Evolutionary conservation across 2,797 vertebrate genomes (phyloP).

Genomic region (Urophycis tenuis): DNA sequence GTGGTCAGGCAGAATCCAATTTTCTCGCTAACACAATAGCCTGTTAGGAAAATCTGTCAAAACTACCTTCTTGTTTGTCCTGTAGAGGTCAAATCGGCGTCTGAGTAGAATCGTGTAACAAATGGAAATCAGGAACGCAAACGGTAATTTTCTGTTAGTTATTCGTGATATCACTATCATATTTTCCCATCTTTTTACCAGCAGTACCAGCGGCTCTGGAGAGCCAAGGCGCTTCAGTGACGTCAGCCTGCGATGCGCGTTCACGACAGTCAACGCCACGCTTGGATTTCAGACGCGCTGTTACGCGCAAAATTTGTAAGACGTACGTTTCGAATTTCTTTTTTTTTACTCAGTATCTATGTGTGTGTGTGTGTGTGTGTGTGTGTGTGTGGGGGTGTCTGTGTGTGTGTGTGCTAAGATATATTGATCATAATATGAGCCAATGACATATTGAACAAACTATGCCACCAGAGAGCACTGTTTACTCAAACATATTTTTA

Average conservation of each 20-base stretch:
- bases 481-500: slow-evolving; percentile 5
- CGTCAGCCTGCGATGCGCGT: slow-evolving; percentile 70
- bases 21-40: slow-evolving; percentile 63
- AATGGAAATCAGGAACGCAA: slow-evolving; percentile 13
- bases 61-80: slow-evolving; percentile 50
- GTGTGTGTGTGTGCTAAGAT: not conserved
- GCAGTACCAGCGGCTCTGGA: slow-evolving; percentile 64
- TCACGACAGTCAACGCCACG: slow-evolving; percentile 59
- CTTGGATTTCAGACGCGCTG: slow-evolving; percentile 60
- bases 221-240: slow-evolving; percentile 73
- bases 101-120: slow-evolving; percentile 29
- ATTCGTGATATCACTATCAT: slow-evolving; percentile 46
- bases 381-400: not conserved
- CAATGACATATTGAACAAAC: slow-evolving; percentile 7
- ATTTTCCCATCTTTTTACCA: slow-evolving; percentile 66
- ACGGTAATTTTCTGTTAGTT: slow-evolving; percentile 43
- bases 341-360: not conserved
- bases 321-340: not conserved
- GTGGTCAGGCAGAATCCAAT: slow-evolving; percentile 49
- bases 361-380: not conserved
- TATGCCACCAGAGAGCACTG: slow-evolving; percentile 51
- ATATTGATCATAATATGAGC: not conserved
- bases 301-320: slow-evolving; percentile 9
- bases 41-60: slow-evolving; percentile 39
- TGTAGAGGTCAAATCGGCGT: slow-evolving; percentile 30